These are phyloP conservation scores for Pomatostomus ruficeps DNA, from an alignment of 2,113 vertebrate species.

Conservation along the genomic window DNA sequence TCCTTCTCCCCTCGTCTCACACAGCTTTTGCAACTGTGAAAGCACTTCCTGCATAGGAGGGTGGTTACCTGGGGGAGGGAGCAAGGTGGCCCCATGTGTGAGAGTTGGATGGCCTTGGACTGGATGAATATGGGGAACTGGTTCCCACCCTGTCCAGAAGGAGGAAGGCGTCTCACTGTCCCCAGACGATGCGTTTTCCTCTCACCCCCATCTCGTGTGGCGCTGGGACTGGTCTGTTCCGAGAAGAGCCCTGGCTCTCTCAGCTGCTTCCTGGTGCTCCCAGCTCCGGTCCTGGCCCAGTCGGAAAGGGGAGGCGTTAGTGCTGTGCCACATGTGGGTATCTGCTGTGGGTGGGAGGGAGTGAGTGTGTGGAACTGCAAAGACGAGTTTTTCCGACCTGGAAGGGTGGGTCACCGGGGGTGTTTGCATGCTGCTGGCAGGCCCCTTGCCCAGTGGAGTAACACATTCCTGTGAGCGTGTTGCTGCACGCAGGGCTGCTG, in stretches of 20 bases:
- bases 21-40: background rate
- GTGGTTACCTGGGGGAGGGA: fast-evolving
- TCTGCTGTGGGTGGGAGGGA: background rate
- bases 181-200: fast-evolving
- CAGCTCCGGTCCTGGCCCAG: background rate
- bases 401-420: background rate
- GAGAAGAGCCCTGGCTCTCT: background rate
- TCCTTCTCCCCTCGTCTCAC: fast-evolving
- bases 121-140: background rate
- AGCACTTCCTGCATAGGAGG: background rate
- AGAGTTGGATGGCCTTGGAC: background rate
- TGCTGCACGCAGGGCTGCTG: background rate
- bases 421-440: slow-evolving; percentile 41
- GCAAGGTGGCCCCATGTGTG: background rate
- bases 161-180: background rate
- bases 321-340: background rate
- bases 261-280: background rate
- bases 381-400: slow-evolving; percentile 37
- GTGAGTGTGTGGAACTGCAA: background rate
- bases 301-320: background rate
- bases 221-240: background rate
- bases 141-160: background rate
- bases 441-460: slow-evolving; percentile 49
- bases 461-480: slow-evolving; percentile 12
- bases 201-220: fast-evolving